Conservation (phyloP, 2,888 invertebrate species). For the Metalampra italica region DNA sequence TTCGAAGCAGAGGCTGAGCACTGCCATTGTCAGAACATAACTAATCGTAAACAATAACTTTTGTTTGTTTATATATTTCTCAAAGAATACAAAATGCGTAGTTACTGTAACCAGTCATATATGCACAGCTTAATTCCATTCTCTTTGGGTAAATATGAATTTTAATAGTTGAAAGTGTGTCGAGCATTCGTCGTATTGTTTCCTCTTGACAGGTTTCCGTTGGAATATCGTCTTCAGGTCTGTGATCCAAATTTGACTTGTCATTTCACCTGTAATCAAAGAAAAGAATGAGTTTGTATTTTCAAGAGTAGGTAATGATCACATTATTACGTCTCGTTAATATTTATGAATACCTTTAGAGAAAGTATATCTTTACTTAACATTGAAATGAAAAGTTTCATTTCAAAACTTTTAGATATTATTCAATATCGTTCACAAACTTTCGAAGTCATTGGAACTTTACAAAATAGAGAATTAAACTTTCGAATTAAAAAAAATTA, state of each 20-base stretch:
- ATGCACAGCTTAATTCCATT: constrained; percentile 39
- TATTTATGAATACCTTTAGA: background rate
- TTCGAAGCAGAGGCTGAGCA: background rate
- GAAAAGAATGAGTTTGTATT: background rate
- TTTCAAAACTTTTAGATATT: too few relatives aligned
- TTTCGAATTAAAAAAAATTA: too few relatives aligned
- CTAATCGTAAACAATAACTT: constrained; percentile 24
- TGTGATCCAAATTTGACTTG: constrained; percentile 16
- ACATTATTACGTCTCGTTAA: background rate
- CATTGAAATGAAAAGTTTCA: too few relatives aligned
- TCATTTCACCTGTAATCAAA: constrained; percentile 5
- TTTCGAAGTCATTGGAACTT: too few relatives aligned
- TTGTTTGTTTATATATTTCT: constrained; percentile 26
- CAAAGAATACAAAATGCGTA: constrained; percentile 20
- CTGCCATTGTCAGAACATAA: constrained; percentile 54
- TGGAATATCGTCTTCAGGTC: constrained; percentile 19
- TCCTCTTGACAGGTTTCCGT: background rate
- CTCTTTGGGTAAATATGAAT: constrained; percentile 31
- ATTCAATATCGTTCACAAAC: too few relatives aligned
- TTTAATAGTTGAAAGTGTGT: constrained; percentile 33
- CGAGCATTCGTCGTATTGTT: constrained; percentile 5
- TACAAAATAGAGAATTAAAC: too few relatives aligned
- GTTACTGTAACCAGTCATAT: constrained; percentile 13
- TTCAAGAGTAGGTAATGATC: constrained; percentile 5
- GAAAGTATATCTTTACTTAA: background rate